phyloP scores from a whole-genome alignment of 2,888 invertebrate genomes.

The Clepsis dumicolana region DNA sequence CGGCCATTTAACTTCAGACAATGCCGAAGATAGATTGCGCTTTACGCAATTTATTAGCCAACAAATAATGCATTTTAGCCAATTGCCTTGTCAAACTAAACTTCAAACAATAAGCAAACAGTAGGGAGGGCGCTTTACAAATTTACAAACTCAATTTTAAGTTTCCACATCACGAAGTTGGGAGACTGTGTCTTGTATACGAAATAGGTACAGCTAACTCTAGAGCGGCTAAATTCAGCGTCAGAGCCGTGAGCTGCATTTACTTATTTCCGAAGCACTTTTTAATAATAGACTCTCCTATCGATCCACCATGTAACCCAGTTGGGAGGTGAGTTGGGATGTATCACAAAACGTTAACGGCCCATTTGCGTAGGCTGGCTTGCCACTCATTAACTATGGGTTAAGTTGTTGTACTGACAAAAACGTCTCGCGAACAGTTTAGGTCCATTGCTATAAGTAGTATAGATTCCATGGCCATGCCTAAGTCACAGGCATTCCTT shows the following conservation, averaged over 20 bases:
- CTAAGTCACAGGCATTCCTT: no score
- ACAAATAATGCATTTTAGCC: constrained; percentile 40
- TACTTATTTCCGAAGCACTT: constrained; percentile 19
- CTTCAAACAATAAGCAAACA: constrained; percentile 43
- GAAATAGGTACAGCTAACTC: constrained; percentile 26
- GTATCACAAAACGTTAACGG: background rate
- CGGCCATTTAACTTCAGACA: constrained; percentile 38
- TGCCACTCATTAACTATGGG: background rate
- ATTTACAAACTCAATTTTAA: constrained; percentile 46
- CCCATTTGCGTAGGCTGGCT: background rate
- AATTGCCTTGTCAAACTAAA: constrained; percentile 43
- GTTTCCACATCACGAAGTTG: constrained; percentile 43
- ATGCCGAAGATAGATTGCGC: constrained; percentile 36
- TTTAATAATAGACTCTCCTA: constrained; percentile 22
- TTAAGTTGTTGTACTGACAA: background rate
- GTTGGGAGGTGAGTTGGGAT: constrained; percentile 8
- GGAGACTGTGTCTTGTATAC: constrained; percentile 40
- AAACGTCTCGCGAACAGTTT: no score
- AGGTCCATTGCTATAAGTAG: no score
- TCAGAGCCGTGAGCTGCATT: constrained; percentile 18
- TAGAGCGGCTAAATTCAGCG: constrained; percentile 12
- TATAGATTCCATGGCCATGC: no score
- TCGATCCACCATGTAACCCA: constrained; percentile 8
- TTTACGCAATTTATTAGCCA: constrained; percentile 42
- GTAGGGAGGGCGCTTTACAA: constrained; percentile 37